Conservation (phyloP, 1,140 invertebrate species). For the Episyrphus balteatus region DNA sequence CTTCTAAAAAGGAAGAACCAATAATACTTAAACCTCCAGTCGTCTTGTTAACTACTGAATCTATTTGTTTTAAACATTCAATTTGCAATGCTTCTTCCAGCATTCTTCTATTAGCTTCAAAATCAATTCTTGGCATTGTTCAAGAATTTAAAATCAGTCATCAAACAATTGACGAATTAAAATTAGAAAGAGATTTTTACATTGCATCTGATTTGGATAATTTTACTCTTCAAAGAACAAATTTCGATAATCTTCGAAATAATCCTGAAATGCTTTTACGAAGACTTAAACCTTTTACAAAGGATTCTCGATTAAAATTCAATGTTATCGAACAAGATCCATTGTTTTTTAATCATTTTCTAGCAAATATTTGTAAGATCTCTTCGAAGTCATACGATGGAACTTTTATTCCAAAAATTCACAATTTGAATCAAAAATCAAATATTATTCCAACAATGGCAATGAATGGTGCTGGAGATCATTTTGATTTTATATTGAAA, state of each 20-base stretch:
- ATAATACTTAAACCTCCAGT: too few species aligned
- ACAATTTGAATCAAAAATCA: too few species aligned
- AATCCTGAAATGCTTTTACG: constrained; percentile 18
- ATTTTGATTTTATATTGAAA: too few species aligned
- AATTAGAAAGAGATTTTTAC: constrained; percentile 15
- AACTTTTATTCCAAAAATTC: too few species aligned
- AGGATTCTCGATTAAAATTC: constrained; percentile 6
- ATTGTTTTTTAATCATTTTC: constrained; percentile 23
- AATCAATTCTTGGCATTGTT: constrained; percentile 6
- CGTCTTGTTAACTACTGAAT: too few species aligned
- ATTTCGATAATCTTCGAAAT: constrained; percentile 17
- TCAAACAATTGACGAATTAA: constrained; percentile 21
- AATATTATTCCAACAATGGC: too few species aligned
- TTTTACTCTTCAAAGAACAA: constrained; percentile 13
- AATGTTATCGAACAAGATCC: constrained; percentile 25
- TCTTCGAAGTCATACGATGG: too few species aligned
- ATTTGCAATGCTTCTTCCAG: too few species aligned
- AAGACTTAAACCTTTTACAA: constrained; percentile 10
- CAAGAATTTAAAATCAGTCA: constrained; percentile 21
- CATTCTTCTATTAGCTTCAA: too few species aligned
- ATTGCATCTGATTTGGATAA: constrained; percentile 4
- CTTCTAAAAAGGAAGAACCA: too few species aligned
- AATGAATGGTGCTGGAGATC: too few species aligned
- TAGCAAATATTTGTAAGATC: background rate
- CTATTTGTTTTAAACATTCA: too few species aligned